These are phyloP conservation scores for Atta cephalotes DNA, from an alignment of 1,140 invertebrate genomes.

Conservation along the genomic window DNA sequence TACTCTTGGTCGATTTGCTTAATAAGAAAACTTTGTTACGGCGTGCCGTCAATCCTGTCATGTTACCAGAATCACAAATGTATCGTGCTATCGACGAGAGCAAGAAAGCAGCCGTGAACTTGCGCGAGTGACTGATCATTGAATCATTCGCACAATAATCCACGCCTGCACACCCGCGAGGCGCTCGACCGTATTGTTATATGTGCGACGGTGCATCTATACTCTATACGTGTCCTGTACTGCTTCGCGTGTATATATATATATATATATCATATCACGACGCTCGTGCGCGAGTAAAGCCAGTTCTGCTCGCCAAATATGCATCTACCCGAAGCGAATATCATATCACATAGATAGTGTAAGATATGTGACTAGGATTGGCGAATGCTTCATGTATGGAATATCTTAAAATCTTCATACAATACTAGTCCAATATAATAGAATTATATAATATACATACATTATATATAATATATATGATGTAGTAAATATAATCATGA, in stretches of 20 bases:
- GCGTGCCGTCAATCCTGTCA: neutral
- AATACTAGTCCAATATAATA: neutral
- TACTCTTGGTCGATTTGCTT: conserved; percentile 15
- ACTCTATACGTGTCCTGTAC: neutral
- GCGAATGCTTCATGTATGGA: neutral
- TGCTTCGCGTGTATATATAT: neutral
- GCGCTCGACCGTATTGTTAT: conserved; percentile 36
- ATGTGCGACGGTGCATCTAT: conserved; percentile 30
- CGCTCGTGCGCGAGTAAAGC: conserved; percentile 18
- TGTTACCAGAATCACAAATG: neutral
- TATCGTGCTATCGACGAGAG: conserved; percentile 36
- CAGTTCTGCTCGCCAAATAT: conserved; percentile 51
- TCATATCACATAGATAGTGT: conserved; percentile 39
- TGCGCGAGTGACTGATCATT: conserved; percentile 70
- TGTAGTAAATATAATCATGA: neutral
- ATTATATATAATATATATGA: neutral
- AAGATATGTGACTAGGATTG: conserved; percentile 36
- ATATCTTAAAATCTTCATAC: conserved; percentile 14
- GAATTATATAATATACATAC: neutral
- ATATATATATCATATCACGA: no score
- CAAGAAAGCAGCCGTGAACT: conserved; percentile 64
- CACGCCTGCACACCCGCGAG: conserved; percentile 52
- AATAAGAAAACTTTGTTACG: conserved; percentile 54
- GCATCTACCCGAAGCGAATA: conserved; percentile 6
- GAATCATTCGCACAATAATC: conserved; percentile 73